Base-by-base conservation (phyloP, 2,797 vertebrate genomes). In the Chiroxiphia lanceolata region DNA sequence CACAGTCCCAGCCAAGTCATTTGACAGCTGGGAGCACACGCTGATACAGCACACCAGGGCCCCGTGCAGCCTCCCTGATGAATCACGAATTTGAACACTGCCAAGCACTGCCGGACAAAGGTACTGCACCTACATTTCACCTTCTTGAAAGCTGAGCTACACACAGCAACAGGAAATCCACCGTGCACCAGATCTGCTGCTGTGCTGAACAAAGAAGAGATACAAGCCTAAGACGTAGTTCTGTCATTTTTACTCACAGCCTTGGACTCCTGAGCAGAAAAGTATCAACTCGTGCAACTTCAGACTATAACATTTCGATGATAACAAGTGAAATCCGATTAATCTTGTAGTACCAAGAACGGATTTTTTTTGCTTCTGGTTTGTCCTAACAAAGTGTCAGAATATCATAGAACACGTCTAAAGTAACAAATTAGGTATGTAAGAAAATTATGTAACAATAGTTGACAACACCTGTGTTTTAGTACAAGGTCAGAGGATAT, bases 131-230 rank as follows among this genome's bases (percentile, higher is more conserved):
- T n/a, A 8, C 2, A 7, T 48, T 70, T 63, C 25, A 51, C 44
- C 26, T 85, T n/a, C 56, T 38, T 38, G 23, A 78, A 70, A 88
- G 53, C 29, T 40, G 26, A 36, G 11, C 68, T 51, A 19, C 11
- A 34, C 0, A 1, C 27, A 48, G 36, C 69, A 34, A n/a, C 0
- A 64, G 53, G 63, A 87, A 83, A 95, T 6, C 31, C 64, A 56
- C 8, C 38, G 1, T 0, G 3, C 0, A 1, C 19, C 40, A 33
- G 22, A 47, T 21, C n/a, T 29, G 21, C 38, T 34, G 59, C 64
- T 42, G 7, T 3, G 26, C 75, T 34, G 84, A 89, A 71, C 56
- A 64, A 74, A 69, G 85, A 19, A 18, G 8, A 57, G 60, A 45
- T 9, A 48, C 0, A 2, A 87, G n/a, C 20, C 68, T 11, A 60